These are phyloP conservation scores for Tenualosa ilisha DNA, from an alignment of 2,797 vertebrate species.

Conservation along the genomic window DNA sequence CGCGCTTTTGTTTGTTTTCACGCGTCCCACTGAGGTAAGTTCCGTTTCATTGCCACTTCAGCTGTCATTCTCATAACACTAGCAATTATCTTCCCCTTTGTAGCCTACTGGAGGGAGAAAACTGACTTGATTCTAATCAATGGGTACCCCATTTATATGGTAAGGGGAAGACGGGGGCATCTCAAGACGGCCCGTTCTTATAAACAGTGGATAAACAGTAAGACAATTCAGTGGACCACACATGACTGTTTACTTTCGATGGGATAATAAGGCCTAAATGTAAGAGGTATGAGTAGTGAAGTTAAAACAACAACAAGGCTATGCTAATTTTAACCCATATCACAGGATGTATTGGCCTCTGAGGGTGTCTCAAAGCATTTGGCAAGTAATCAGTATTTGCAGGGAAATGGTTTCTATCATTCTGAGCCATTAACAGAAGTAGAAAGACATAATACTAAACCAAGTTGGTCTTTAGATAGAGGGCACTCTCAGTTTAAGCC, in stretches of 20 bases:
- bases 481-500: background rate
- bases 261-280: background rate
- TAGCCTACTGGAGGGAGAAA: background rate
- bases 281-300: background rate
- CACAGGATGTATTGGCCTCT: background rate
- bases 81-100: background rate
- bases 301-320: background rate
- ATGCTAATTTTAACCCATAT: background rate
- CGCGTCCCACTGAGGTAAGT: conserved; percentile 20
- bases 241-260: background rate
- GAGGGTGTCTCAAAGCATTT: background rate
- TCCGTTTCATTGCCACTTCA: conserved; percentile 16
- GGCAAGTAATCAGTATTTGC: background rate
- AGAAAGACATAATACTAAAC: background rate
- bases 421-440: background rate
- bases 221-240: background rate
- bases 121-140: background rate
- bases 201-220: background rate
- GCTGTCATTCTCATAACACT: conserved; percentile 14
- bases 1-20: conserved; percentile 26
- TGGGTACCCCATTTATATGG: background rate
- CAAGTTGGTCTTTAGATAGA: background rate
- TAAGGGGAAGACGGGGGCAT: background rate
- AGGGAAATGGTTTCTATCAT: background rate
- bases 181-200: background rate